These are phyloP conservation scores for Tiphia femorata DNA, from an alignment of 2,888 invertebrate genomes.

Conservation along the genomic window DNA sequence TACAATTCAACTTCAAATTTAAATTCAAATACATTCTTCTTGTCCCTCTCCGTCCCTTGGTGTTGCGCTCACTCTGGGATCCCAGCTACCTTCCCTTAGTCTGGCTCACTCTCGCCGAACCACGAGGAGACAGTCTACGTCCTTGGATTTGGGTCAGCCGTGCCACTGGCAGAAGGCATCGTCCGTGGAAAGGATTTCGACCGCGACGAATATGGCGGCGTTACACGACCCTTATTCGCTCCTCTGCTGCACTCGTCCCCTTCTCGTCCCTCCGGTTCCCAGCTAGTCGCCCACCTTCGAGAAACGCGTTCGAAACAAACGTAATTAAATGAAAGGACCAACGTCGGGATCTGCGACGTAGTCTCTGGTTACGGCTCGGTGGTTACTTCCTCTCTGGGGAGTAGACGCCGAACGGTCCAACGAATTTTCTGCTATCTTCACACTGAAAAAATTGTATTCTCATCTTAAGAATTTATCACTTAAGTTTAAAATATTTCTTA, in stretches of 20 bases:
- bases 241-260: not conserved
- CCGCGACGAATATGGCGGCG: constrained; percentile 15
- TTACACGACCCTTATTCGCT: not conserved
- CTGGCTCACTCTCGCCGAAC: not conserved
- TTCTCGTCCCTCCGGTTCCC: not conserved
- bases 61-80: not conserved
- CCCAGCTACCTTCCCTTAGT: not conserved
- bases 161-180: not conserved
- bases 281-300: not conserved
- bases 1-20: no score
- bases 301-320: constrained; percentile 34
- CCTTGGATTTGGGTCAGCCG: constrained; percentile 20
- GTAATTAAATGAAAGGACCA: constrained; percentile 52
- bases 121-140: not conserved
- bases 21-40: no score
- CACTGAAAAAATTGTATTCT: no score
- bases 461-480: no score
- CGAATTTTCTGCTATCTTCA: no score
- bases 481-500: no score
- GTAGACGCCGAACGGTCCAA: no score
- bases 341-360: no score
- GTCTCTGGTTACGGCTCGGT: no score
- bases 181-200: constrained; percentile 3
- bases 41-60: no score
- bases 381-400: no score